These are phyloP conservation scores for Sorex fumeus DNA, from an alignment of 2,113 vertebrate species.

Conservation along the genomic window DNA sequence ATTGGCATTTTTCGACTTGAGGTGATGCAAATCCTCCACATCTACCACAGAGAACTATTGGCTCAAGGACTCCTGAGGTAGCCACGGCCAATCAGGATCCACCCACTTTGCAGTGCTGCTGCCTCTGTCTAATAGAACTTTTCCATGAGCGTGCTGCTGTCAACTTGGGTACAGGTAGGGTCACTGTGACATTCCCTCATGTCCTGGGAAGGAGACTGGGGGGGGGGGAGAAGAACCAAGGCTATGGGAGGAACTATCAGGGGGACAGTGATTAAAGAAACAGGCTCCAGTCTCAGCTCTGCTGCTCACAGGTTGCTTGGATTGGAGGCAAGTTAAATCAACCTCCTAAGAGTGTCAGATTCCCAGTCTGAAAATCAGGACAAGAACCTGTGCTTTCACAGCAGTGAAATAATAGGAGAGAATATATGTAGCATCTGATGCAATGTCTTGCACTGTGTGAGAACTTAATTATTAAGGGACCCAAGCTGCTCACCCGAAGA, in stretches of 20 bases:
- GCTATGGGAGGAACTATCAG: not conserved
- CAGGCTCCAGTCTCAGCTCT: not conserved
- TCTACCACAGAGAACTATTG: not conserved
- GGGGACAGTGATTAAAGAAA: not conserved
- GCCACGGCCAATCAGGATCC: not conserved
- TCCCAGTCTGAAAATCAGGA: not conserved
- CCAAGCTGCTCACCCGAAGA: not conserved
- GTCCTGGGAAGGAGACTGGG: no score
- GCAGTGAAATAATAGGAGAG: not conserved
- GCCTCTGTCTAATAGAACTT: not conserved
- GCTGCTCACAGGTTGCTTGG: not conserved
- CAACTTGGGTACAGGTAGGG: not conserved
- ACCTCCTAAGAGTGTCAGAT: not conserved
- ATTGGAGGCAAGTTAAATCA: not conserved
- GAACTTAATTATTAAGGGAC: not conserved
- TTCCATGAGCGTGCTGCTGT: rapidly evolving
- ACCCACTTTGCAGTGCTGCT: not conserved
- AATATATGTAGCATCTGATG: not conserved
- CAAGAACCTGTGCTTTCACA: not conserved
- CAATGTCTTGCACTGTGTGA: not conserved
- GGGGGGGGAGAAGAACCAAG: not conserved
- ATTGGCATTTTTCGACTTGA: not conserved
- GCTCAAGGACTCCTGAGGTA: not conserved
- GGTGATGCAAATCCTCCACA: not conserved
- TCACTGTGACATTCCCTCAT: not conserved